phyloP scores from a whole-genome alignment of 2,797 vertebrate species.

The Chaenodraco wilsoni region DNA sequence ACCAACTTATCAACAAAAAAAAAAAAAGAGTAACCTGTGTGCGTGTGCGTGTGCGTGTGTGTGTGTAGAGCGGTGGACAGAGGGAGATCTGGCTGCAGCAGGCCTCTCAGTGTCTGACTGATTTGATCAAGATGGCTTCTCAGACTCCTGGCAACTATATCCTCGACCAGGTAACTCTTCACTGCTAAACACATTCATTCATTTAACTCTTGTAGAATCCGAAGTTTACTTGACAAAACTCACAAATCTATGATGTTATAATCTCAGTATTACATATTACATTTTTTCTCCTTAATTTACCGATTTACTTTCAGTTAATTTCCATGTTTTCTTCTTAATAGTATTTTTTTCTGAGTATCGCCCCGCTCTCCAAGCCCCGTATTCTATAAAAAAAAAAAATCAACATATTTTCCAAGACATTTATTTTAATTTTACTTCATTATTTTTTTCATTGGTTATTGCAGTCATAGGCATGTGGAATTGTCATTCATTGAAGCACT shows the following conservation, averaged over 20 bases:
- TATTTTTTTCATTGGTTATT: background rate
- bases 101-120: constrained; percentile 90
- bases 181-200: background rate
- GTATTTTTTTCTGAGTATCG: too few species aligned
- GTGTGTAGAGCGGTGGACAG: constrained; percentile 71
- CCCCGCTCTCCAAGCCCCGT: too few species aligned
- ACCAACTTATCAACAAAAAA: constrained; percentile 3
- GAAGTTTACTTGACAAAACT: too few species aligned
- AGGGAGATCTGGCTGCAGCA: constrained; percentile 84
- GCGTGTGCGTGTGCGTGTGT: background rate
- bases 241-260: too few species aligned
- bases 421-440: background rate
- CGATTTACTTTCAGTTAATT: too few species aligned
- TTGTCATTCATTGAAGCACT: background rate
- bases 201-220: background rate
- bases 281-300: too few species aligned
- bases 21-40: too few species aligned
- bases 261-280: too few species aligned
- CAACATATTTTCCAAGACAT: background rate
- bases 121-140: constrained; percentile 88
- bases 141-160: constrained; percentile 89
- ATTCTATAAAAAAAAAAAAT: too few species aligned
- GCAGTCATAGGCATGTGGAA: background rate
- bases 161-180: constrained; percentile 89
- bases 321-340: too few species aligned